A percentile compares a stretch with the other conserved stretches of the same genome.
These are phyloP conservation scores for Hassar affinis DNA, from an alignment of 2,113 vertebrate species.

Conservation along the genomic window DNA sequence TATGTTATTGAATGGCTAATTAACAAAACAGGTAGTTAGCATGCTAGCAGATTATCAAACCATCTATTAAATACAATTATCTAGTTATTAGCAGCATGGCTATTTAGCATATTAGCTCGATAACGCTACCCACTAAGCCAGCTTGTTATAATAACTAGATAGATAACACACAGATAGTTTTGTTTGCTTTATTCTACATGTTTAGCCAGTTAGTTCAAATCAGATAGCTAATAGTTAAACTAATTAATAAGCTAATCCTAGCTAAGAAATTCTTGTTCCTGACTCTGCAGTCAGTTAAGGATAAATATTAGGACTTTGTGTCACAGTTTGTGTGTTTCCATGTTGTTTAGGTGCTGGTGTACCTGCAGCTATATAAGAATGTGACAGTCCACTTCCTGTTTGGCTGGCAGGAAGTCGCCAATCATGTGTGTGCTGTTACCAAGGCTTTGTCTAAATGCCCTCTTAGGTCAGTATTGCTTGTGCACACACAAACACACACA, in stretches of 20 bases:
- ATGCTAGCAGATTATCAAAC: neutral
- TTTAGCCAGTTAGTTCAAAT: neutral
- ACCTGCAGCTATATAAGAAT: constrained; percentile 73
- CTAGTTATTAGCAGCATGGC: neutral
- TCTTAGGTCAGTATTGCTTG: constrained; percentile 63
- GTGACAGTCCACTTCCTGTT: constrained; percentile 64
- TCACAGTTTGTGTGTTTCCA: neutral
- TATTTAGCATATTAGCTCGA: neutral
- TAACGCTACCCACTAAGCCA: neutral
- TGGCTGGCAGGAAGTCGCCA: constrained; percentile 73
- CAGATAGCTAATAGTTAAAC: neutral
- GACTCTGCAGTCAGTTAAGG: neutral
- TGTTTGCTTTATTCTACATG: neutral
- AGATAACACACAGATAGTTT: neutral
- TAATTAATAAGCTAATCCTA: neutral
- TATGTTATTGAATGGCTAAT: neutral
- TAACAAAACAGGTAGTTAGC: neutral
- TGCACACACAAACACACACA: constrained; percentile 20
- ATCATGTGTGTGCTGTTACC: constrained; percentile 73
- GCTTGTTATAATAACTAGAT: neutral
- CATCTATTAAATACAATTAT: neutral
- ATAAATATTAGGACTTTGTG: neutral
- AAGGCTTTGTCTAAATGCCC: constrained; percentile 76
- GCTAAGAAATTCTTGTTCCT: neutral
- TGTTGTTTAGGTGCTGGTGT: constrained; percentile 68